Evolutionary conservation across 2,888 invertebrate genomes (phyloP), one percentile per base, ranked within the genome.

Genomic region (Sminthurinus aureus): DNA sequence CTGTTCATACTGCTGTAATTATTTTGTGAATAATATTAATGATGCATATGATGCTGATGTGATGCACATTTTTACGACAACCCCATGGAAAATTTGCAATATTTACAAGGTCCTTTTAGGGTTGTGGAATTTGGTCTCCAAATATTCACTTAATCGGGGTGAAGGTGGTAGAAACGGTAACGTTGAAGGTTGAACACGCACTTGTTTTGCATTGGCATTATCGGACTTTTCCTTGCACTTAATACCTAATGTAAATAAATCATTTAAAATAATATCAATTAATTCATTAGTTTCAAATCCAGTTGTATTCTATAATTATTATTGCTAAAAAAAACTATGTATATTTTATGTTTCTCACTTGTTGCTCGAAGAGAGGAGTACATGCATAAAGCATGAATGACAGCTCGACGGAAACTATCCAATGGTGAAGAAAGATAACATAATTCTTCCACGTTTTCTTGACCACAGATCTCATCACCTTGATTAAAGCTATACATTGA

Each of bases 321-420:
- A 4, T 15, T 64, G 64, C 8, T 4, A 15, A 18, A 18, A 64
- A 15, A 69, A 1, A 22, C 2, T n/a, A 69, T 26, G 71, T 13
- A 71, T 71, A 71, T 22, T 71, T 71, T 26, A 20, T 22, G 11
- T 8, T 79, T 15, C 66, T 81, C 82, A 38, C 38, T 85, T 83
- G 80, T 75, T 4, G 86, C 85, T 18, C 84, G 84, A 0, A 86
- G 82, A 20, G 67, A 84, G 74, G 84, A 84, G 75, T 86, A 86
- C 76, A 85, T 85, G 66, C 84, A 85, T 20, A 85, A 26, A 6
- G 86, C 86, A 83, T 86, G 86, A 12, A 86, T 74, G 58, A 86
- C 81, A 67, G 81, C 83, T 18, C 86, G 69, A 13, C 83, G 64
- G 51, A 85, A 86, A 26, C 75, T 84, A 75, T 86, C 86, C 77